Conservation (phyloP, 2,888 invertebrate species). For the Lumbricus terrestris region DNA sequence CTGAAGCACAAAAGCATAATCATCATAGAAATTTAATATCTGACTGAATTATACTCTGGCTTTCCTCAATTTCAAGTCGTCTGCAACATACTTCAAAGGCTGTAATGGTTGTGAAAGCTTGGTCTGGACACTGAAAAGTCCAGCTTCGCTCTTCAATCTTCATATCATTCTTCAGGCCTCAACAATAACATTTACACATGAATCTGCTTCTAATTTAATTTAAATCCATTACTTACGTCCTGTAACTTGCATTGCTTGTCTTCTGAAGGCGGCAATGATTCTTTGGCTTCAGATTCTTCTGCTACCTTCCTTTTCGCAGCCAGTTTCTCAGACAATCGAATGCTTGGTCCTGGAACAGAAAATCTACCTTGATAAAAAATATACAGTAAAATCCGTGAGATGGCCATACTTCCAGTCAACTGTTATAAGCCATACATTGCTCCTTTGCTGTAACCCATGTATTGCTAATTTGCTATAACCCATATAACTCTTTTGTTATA, state of each 20-base stretch:
- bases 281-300: neutral
- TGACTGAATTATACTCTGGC: neutral
- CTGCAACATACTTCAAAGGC: neutral
- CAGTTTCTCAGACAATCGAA: conserved; percentile 7
- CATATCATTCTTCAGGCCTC: no score
- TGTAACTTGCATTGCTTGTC: neutral
- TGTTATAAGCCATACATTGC: no score
- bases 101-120: neutral
- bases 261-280: neutral
- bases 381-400: neutral
- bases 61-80: neutral
- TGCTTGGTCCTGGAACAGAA: neutral
- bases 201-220: neutral
- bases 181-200: no score
- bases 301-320: neutral
- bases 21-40: neutral
- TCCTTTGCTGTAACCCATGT: no score
- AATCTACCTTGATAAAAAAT: neutral
- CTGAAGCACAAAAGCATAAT: neutral
- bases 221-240: neutral
- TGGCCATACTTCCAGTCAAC: no score
- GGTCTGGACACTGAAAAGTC: neutral
- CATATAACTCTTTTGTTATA: no score
- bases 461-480: no score
- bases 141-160: no score